These are phyloP conservation scores for Flabesymbios commensalis DNA, from an alignment of 2,888 invertebrate species.

Conservation along the genomic window DNA sequence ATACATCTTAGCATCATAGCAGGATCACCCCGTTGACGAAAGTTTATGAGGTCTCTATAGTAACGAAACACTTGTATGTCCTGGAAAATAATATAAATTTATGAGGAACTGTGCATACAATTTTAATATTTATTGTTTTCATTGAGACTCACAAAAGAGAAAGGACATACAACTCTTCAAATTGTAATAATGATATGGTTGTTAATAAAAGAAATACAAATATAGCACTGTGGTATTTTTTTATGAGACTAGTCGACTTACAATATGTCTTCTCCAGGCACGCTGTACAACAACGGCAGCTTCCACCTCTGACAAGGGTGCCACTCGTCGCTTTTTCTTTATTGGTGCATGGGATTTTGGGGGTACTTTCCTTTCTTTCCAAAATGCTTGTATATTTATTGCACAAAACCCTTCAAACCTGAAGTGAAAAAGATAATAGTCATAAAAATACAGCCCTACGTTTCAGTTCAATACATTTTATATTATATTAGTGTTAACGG, in stretches of 20 bases:
- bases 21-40: constrained; percentile 58
- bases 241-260: background rate
- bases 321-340: no score
- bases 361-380: no score
- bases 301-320: no score
- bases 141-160: background rate
- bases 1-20: constrained; percentile 57
- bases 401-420: no score
- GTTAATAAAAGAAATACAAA: background rate
- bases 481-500: no score
- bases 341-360: no score
- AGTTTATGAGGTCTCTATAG: constrained; percentile 60
- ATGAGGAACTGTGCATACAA: background rate
- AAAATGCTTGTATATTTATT: no score
- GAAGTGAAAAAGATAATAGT: no score
- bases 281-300: background rate
- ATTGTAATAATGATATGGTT: background rate
- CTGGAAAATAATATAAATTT: constrained; percentile 37
- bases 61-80: constrained; percentile 61
- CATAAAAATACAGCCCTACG: no score
- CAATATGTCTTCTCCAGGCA: constrained; percentile 2
- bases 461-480: no score
- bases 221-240: background rate
- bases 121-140: background rate
- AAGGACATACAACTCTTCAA: no score